Evolutionary conservation across 2,797 vertebrate genomes (phyloP), one percentile per base, ranked within the genome.

Genomic region (Rhinoraja longicauda): DNA sequence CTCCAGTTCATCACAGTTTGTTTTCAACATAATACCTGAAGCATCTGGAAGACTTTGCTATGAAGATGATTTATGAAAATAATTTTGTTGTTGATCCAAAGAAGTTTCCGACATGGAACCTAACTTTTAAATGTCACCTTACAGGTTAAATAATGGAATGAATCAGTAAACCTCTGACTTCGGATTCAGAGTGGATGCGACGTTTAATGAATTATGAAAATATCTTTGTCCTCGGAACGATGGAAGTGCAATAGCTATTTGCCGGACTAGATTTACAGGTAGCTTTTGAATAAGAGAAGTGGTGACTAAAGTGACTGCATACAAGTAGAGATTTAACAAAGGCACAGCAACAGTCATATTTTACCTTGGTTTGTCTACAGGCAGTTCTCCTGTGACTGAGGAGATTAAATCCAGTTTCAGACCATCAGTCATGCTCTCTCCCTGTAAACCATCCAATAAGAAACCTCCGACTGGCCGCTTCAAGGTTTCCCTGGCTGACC

Each of bases 381-480:
- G 98, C 94, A 99, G 95, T 95, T 98, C 98, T 26, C 96, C 96
- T 94, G 95, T 97, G 94, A 98, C 96, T 10, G 97, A 96, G 1
- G 95, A 94, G 93, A 99, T 96, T 95, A 99, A 96, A 94, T 97
- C 95, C 94, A 96, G 95, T 94, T 97, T 98, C 93, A 97, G 96
- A 86, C 96, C 95, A 94, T 94, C 96, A 91, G 96, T 95, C 96
- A 97, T 95, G 92, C 95, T 94, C 93, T 94, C 93, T 8, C 97
- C 96, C 93, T 98, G 98, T 94, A 99, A 97, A 93, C 98, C 98
- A 62, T 99, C 98, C 95, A 99, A 95, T 79, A 99, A 97, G 95
- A 99, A 99, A 93, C 98, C 99, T 7, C 97, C 97, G 39, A 99
- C 98, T 0, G 98, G 98, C 92, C 98, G 96, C 95, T 99, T 99